Base-by-base conservation (phyloP, 2,797 vertebrate genomes). In the Clarias fuscus region DNA sequence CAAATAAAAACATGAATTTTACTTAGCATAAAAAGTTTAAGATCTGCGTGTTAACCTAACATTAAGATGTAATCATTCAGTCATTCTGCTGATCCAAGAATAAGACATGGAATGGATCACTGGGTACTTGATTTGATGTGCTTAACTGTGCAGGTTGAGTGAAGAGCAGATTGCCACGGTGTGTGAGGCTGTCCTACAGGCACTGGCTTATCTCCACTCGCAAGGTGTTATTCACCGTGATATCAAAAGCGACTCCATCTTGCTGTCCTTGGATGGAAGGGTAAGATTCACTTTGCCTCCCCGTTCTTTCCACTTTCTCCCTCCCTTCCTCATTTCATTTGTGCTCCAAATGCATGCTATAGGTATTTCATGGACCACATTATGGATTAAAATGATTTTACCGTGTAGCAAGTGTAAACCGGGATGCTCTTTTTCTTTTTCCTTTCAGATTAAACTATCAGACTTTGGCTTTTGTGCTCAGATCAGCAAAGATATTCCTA, bases 381-480 rank as follows among this genome's bases (percentile, higher is more conserved):
- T n/a, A 77, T 58, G 17, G 40, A 59, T 77, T 17, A 56, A 72
- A 65, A 62, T 76, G 18, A 58, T 84, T 33, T 62, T 61, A 20
- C 4, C 43, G 33, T 59, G 27, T 14, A 24, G 24, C 67, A 17
- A 33, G 17, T 48, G 27, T 73, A 20, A 84, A 68, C 27, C 18
- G 62, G n/a, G 75, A 11, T 68, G 40, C 24, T 22, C 3, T 81
- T 56, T 65, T 87, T 87, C 33, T 33, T 87, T 56, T 4, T 3
- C 37, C 17, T 43, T 84, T 56, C 90, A 99, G 98, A 97, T 99
- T 84, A 99, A 99, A 91, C 97, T 99, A 83, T 99, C 98, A 5
- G 98, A 99, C 93, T 99, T 99, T 88, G 98, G 98, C 43, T 99
- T 99, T 93, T 99, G 98, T 92, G 98, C 98, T 90, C 98, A 99